Percentiles rank a stretch among this genome's conserved stretches.
phyloP scores from a whole-genome alignment of 1,140 invertebrate genomes.

The Drosophila bifasciata region DNA sequence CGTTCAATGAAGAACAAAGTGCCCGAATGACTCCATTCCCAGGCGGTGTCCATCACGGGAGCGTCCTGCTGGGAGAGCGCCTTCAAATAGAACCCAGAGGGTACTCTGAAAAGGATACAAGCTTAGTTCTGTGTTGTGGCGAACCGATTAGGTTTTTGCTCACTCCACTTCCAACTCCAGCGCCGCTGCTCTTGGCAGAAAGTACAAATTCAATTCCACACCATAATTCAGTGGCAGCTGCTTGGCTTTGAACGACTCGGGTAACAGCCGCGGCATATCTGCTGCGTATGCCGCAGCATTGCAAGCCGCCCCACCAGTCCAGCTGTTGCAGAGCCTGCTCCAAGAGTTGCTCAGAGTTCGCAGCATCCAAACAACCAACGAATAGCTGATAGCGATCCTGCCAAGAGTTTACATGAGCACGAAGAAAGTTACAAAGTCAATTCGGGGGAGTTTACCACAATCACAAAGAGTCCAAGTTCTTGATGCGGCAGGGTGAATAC shows the following conservation, averaged over 20 bases:
- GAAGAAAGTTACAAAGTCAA: too few relatives aligned
- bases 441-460: conserved; percentile 60
- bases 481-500: conserved; percentile 39
- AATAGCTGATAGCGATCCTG: conserved; percentile 38
- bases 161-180: conserved; percentile 16
- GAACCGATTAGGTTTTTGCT: neutral
- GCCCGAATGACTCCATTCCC: conserved; percentile 62
- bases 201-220: neutral
- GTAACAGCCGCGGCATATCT: conserved; percentile 1
- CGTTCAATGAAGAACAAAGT: conserved; percentile 58
- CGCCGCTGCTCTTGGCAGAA: conserved; percentile 19
- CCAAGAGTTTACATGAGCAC: neutral
- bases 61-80: conserved; percentile 24
- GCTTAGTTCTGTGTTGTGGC: neutral
- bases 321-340: conserved; percentile 26
- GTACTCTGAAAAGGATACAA: conserved; percentile 11
- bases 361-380: conserved; percentile 27
- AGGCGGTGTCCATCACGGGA: conserved; percentile 18
- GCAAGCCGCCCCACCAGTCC: conserved; percentile 24
- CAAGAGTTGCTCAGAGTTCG: conserved; percentile 5
- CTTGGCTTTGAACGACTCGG: neutral
- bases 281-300: conserved; percentile 18
- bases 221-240: neutral
- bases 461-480: conserved; percentile 62
- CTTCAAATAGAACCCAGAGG: conserved; percentile 35